Evolutionary conservation across 2,113 vertebrate genomes (phyloP).

Genomic region (Capreolus pygargus): DNA sequence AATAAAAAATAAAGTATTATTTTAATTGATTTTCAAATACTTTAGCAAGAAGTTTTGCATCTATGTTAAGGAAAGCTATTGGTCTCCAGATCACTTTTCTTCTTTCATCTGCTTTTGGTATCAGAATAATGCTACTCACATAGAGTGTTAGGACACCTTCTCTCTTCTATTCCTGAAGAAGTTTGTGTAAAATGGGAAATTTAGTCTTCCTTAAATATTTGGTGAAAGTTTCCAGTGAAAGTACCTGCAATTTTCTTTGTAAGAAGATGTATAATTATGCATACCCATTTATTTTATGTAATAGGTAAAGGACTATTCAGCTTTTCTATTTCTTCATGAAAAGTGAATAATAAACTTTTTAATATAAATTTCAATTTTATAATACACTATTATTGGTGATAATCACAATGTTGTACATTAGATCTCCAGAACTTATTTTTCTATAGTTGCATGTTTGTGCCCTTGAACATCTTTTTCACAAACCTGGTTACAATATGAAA

Average conservation of each 20-base stretch:
- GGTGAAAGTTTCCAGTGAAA: background rate
- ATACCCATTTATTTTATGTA: background rate
- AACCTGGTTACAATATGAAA: background rate
- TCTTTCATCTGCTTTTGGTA: background rate
- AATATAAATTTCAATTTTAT: background rate
- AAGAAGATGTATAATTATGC: background rate
- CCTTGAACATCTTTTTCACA: background rate
- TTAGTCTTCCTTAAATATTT: background rate
- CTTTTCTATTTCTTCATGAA: background rate
- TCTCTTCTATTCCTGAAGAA: background rate
- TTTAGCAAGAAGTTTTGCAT: background rate
- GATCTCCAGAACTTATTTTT: background rate
- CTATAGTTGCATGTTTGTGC: background rate
- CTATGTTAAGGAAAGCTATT: background rate
- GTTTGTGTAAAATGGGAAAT: background rate
- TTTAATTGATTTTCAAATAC: background rate
- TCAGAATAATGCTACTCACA: background rate
- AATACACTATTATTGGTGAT: background rate
- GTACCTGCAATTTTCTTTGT: background rate
- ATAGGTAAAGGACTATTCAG: background rate
- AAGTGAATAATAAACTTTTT: background rate
- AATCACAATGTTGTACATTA: background rate
- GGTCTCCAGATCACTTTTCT: background rate
- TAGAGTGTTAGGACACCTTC: background rate
- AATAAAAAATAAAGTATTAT: background rate